Conservation (phyloP, 2,888 invertebrate genomes). For the Platycheirus albimanus region DNA sequence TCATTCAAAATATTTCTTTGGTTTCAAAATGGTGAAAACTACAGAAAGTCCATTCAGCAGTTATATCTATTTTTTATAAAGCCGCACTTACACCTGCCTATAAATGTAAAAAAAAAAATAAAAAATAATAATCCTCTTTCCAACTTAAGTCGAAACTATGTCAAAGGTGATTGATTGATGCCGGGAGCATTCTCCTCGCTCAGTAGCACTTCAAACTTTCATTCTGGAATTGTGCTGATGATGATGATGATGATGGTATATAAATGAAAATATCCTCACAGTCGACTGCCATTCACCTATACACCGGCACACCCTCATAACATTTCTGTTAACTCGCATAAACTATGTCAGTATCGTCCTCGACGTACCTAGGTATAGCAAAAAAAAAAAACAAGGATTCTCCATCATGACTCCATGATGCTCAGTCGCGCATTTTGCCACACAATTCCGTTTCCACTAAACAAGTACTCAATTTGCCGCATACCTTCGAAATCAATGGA, state of each 20-base stretch:
- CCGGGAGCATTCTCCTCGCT: slow-evolving; percentile 56
- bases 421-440: slow-evolving; percentile 41
- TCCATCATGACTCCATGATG: slow-evolving; percentile 9
- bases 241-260: slow-evolving; percentile 6
- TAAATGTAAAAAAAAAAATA: not conserved
- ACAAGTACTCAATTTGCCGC: slow-evolving; percentile 50
- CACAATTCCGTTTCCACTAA: slow-evolving; percentile 42
- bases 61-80: slow-evolving; percentile 5
- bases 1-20: no score
- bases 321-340: slow-evolving; percentile 32
- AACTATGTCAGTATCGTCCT: slow-evolving; percentile 60
- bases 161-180: slow-evolving; percentile 71
- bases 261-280: slow-evolving; percentile 10
- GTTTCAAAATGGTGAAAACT: no score
- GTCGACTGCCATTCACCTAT: not conserved
- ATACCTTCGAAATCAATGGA: slow-evolving; percentile 25
- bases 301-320: not conserved
- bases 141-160: slow-evolving; percentile 49
- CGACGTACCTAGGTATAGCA: not conserved
- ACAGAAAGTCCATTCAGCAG: not conserved
- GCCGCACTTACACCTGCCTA: slow-evolving; percentile 15
- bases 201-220: slow-evolving; percentile 63
- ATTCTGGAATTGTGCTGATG: slow-evolving; percentile 56
- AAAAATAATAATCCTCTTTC: not conserved
- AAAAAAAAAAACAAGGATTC: slow-evolving; percentile 16